Conservation (phyloP, 2,113 vertebrate species). For the Trematocara variabile region DNA sequence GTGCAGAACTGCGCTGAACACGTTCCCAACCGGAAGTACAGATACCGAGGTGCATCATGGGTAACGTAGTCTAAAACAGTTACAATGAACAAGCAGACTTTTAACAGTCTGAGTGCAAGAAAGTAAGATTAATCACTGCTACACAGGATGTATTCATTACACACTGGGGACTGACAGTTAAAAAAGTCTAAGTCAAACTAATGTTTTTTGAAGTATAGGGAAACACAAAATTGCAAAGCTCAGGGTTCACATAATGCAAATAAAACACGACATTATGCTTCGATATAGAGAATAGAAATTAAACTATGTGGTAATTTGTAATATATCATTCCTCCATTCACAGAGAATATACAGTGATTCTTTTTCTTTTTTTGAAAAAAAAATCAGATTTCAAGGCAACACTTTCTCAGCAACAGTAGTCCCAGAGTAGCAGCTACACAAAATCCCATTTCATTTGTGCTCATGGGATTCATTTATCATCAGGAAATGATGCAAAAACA, state of each 20-base stretch:
- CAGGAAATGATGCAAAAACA: neutral
- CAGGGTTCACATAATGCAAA: neutral
- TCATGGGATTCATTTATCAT: neutral
- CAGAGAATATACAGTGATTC: neutral
- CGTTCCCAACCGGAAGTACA: no score
- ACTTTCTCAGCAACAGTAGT: neutral
- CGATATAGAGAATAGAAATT: neutral
- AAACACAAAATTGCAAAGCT: neutral
- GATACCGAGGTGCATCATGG: no score
- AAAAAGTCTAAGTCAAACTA: neutral
- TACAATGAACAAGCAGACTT: no score
- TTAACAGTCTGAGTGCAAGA: neutral
- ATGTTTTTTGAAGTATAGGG: neutral
- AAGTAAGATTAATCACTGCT: neutral
- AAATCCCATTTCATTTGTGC: neutral
- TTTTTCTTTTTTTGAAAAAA: rapidly evolving
- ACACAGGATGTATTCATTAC: neutral
- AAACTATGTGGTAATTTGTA: neutral
- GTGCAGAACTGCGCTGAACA: no score
- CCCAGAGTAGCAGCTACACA: neutral
- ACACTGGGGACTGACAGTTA: neutral
- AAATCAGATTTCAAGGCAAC: neutral
- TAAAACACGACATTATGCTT: neutral
- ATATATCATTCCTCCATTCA: neutral
- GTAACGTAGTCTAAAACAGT: no score